Percentiles rank a stretch among this genome's conserved stretches.
phyloP scores from a whole-genome alignment of 2,888 invertebrate genomes.

The Oligia fasciuncula region DNA sequence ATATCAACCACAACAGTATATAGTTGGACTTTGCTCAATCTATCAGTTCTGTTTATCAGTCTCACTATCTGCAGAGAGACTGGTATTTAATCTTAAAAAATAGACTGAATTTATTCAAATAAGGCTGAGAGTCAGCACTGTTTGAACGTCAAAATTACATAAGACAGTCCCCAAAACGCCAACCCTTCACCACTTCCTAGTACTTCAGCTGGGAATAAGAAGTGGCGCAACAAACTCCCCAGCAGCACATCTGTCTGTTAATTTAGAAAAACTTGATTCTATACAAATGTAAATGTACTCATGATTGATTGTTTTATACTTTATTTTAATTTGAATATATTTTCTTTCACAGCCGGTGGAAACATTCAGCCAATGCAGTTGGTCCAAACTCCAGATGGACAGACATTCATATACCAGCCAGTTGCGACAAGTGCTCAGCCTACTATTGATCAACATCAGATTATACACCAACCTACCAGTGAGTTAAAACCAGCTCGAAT shows the following conservation, averaged over 20 bases:
- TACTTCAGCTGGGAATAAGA: neutral
- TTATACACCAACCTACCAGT: slow-evolving; percentile 87
- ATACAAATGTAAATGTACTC: neutral
- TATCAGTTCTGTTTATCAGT: neutral
- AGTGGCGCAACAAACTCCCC: neutral
- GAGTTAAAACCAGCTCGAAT: neutral
- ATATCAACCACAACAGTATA: neutral
- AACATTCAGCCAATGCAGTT: slow-evolving; percentile 96
- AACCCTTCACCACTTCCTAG: too few relatives aligned
- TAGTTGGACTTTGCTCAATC: neutral
- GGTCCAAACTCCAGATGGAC: slow-evolving; percentile 97
- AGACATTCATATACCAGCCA: slow-evolving; percentile 97
- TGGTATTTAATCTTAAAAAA: neutral
- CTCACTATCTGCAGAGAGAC: neutral
- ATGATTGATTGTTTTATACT: neutral
- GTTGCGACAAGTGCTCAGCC: slow-evolving; percentile 79
- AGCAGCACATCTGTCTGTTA: neutral
- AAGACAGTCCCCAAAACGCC: neutral
- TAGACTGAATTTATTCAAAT: neutral
- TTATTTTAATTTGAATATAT: neutral
- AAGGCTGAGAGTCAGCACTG: neutral
- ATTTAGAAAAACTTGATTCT: neutral
- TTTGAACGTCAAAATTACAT: neutral
- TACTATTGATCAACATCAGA: slow-evolving; percentile 85
- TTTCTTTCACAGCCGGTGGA: slow-evolving; percentile 84